Evolutionary conservation across 2,888 invertebrate genomes (phyloP), one percentile per base, ranked within the genome.

Genomic region (Craniophora ligustri): DNA sequence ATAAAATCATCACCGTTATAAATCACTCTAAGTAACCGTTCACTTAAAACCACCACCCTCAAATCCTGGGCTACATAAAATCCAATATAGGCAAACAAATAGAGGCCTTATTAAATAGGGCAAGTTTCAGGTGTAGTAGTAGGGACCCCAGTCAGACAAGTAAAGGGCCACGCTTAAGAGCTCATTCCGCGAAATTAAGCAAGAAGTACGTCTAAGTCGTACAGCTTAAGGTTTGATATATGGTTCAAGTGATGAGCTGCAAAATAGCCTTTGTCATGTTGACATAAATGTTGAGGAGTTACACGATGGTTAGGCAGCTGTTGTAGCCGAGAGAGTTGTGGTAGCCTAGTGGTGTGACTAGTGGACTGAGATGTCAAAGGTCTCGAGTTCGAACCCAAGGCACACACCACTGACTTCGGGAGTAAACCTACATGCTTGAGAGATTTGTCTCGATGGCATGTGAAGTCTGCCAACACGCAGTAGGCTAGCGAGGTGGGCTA

Each of bases 161-260:
- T 77, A 76, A 81, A 81, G 84, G 85, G 87, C 79, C 81, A 58
- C 79, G 83, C 88, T 89, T 86, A 86, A 84, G 85, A 84, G 87
- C 88, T 90, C 91, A 88, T 91, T 91, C 87, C 87, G 79, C 79
- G 85, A 88, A 90, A 89, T 91, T 91, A 89, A 89, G 87, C 89
- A 86, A 84, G 79, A 83, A 86, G 79, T 81, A 80, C 81, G 79
- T 83, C 86, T 87, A 84, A 86, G 87, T 85, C 85, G 82, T 72
- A 77, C 67, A 85, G 84, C 81, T 87, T 86, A 82, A 78, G 74
- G 79, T 80, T 80, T 70, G 57, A 61, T 57, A 50, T 48, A 54
- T 60, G 50, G 67, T 28, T 11, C 50, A 74, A 72, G 66, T 15
- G 10, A 67, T 21, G 42, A 39, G 55, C 34, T 23, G 18, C 23